Percentiles rank a stretch among this genome's conserved stretches.
These are phyloP conservation scores for Drosophila auraria DNA, from an alignment of 1,140 invertebrate genomes.

Conservation along the genomic window DNA sequence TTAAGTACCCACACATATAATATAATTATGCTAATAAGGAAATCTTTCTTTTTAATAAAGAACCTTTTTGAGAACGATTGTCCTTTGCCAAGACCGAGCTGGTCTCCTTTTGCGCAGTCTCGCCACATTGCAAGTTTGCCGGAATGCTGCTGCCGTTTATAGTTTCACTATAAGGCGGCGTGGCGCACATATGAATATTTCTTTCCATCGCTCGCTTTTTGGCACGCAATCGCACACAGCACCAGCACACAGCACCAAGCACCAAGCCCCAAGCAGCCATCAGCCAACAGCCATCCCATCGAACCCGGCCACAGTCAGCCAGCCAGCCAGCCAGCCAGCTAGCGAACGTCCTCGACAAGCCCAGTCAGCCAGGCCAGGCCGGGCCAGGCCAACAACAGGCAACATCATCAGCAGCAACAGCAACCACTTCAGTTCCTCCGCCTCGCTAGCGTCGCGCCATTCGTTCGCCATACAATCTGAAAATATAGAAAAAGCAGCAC, in stretches of 20 bases:
- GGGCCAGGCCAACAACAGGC: slow-evolving; percentile 48
- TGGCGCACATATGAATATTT: slow-evolving; percentile 70
- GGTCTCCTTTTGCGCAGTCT: slow-evolving; percentile 57
- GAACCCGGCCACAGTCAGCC: slow-evolving; percentile 38
- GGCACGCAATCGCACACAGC: slow-evolving; percentile 76
- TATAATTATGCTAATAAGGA: too few relatives aligned
- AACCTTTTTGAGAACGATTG: neutral
- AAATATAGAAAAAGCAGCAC: slow-evolving; percentile 70
- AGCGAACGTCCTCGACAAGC: slow-evolving; percentile 77
- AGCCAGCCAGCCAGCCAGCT: slow-evolving; percentile 34
- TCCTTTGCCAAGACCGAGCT: slow-evolving; percentile 15
- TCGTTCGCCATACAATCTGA: slow-evolving; percentile 61
- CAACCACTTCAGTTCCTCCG: slow-evolving; percentile 51
- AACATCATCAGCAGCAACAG: slow-evolving; percentile 23
- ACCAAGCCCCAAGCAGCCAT: slow-evolving; percentile 14
- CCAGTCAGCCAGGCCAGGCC: slow-evolving; percentile 49
- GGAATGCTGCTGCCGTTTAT: slow-evolving; percentile 61
- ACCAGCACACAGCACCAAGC: slow-evolving; percentile 35
- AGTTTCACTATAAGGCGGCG: slow-evolving; percentile 65
- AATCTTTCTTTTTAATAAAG: neutral
- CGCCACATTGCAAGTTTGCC: slow-evolving; percentile 41
- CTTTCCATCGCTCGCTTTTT: slow-evolving; percentile 66
- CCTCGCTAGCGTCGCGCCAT: slow-evolving; percentile 26
- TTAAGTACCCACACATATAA: too few relatives aligned
- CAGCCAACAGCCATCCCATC: slow-evolving; percentile 18